A percentile compares a stretch with the other conserved stretches of the same genome.
Conservation (phyloP, 2,888 invertebrate genomes). For the Ectropis crepuscularia region DNA sequence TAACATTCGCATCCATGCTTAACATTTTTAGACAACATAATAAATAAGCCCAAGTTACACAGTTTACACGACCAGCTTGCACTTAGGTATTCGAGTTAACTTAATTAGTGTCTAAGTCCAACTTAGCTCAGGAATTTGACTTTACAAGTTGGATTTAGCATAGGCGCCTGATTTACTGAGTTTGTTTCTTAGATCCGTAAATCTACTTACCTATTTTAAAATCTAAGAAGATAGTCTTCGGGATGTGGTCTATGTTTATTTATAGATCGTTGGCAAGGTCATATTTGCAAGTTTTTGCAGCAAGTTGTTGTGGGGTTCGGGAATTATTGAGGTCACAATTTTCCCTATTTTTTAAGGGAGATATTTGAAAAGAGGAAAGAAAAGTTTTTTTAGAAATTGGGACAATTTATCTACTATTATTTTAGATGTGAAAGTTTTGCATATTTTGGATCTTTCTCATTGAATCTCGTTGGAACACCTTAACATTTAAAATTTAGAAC, state of each 20-base stretch:
- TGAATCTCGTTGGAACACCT: no score
- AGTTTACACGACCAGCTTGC: slow-evolving; percentile 13
- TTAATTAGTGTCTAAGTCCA: slow-evolving; percentile 29
- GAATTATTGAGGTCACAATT: no score
- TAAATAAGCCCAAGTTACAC: neutral
- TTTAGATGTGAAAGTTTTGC: no score
- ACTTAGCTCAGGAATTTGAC: slow-evolving; percentile 35
- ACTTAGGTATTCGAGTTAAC: slow-evolving; percentile 22
- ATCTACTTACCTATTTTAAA: slow-evolving; percentile 39
- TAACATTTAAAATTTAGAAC: no score
- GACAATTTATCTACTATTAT: no score
- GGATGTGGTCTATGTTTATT: slow-evolving; percentile 20
- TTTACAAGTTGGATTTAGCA: slow-evolving; percentile 37
- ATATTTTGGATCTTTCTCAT: no score
- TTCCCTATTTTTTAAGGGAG: no score
- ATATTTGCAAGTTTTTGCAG: neutral
- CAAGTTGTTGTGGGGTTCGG: neutral
- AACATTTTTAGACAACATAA: slow-evolving; percentile 8
- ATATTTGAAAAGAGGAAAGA: no score
- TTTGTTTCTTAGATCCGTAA: slow-evolving; percentile 32
- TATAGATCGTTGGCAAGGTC: slow-evolving; percentile 3
- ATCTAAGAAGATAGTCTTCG: slow-evolving; percentile 26
- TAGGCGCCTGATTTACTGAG: slow-evolving; percentile 36
- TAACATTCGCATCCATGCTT: neutral
- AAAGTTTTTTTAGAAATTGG: no score